Percentiles rank a stretch among this genome's conserved stretches.
Conservation (phyloP, 1,140 invertebrate species). For the Hylyphantes graminicola region DNA sequence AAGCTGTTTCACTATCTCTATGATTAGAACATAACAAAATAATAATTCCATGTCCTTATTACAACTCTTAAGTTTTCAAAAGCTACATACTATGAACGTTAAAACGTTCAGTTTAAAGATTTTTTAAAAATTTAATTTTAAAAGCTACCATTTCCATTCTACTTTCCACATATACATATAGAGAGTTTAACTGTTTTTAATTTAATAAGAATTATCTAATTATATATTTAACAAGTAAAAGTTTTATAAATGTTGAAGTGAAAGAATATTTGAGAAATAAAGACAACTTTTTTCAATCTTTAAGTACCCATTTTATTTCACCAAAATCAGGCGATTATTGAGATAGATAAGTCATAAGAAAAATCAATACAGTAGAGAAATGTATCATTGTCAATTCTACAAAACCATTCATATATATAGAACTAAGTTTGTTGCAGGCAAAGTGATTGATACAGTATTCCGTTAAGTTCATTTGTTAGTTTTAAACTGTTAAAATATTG, state of each 20-base stretch:
- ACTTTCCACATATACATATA: no score
- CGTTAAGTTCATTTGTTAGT: neutral
- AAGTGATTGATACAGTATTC: conserved; percentile 26
- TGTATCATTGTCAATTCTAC: conserved; percentile 49
- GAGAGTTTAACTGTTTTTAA: no score
- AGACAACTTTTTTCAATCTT: conserved; percentile 16
- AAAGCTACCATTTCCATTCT: no score
- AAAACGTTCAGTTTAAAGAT: no score
- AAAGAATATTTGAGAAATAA: neutral
- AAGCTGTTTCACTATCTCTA: no score
- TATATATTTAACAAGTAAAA: no score
- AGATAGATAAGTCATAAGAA: conserved; percentile 46
- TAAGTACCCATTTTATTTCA: conserved; percentile 61
- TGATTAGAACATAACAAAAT: no score
- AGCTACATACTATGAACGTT: no score
- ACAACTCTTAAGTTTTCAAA: no score
- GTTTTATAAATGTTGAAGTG: neutral
- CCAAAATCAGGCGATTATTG: conserved; percentile 53
- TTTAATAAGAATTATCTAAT: no score
- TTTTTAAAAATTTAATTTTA: no score
- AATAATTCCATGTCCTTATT: no score
- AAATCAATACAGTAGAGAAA: conserved; percentile 47
- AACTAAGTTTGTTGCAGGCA: conserved; percentile 52
- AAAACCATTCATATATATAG: conserved; percentile 43
- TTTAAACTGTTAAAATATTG: conserved; percentile 29